Evolutionary conservation across 2,888 invertebrate genomes (phyloP).

Genomic region (Myopa tessellatipennis): DNA sequence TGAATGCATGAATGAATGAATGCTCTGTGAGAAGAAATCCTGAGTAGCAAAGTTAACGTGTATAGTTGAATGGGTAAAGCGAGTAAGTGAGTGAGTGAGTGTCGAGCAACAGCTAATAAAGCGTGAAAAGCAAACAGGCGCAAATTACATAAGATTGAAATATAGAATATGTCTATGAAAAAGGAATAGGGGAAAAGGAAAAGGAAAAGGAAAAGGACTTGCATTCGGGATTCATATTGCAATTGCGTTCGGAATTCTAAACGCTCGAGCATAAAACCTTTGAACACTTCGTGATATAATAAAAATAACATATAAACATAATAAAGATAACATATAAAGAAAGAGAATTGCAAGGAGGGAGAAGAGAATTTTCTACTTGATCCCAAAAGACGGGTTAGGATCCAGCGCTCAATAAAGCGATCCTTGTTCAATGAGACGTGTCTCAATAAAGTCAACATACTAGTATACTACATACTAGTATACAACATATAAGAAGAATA

Average conservation of each 20-base stretch:
- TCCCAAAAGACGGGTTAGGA: no score
- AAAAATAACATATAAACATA: neutral
- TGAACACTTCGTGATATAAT: no score
- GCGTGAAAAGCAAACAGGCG: conserved; percentile 42
- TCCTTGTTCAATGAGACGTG: no score
- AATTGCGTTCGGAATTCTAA: conserved; percentile 24
- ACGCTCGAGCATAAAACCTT: no score
- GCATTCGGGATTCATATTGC: neutral
- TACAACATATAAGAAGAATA: neutral
- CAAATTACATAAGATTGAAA: conserved; percentile 35
- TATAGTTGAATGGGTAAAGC: conserved; percentile 11
- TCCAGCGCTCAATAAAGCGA: no score
- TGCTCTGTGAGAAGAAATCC: neutral
- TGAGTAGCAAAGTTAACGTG: neutral
- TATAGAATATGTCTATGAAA: conserved; percentile 6
- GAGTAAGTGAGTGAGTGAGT: no score
- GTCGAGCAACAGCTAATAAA: conserved; percentile 41
- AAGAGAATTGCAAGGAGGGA: no score
- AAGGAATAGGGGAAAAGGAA: neutral
- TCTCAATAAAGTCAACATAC: no score
- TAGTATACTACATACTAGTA: no score
- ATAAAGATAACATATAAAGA: no score
- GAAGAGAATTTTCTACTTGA: no score
- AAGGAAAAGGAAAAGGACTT: neutral
- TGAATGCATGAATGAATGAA: neutral